These are phyloP conservation scores for Huso huso DNA, from an alignment of 2,797 vertebrate species.

Conservation along the genomic window DNA sequence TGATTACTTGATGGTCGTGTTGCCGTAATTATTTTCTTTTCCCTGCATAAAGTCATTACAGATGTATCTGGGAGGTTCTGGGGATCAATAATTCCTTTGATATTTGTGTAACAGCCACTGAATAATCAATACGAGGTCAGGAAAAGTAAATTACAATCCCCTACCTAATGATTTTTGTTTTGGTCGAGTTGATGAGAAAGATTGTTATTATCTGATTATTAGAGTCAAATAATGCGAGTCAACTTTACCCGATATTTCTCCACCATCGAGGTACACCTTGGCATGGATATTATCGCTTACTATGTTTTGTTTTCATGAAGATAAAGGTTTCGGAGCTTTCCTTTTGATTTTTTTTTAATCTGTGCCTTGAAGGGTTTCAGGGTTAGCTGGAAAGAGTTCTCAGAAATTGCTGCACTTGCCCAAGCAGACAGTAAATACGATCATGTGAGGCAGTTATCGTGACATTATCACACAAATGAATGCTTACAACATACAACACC, in stretches of 20 bases:
- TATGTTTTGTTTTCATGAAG: neutral
- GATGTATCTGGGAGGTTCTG: slow-evolving; percentile 78
- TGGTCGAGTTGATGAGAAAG: slow-evolving; percentile 59
- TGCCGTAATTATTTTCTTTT: slow-evolving; percentile 72
- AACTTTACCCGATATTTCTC: slow-evolving; percentile 17
- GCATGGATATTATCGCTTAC: neutral
- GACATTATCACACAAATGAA: no score
- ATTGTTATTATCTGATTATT: slow-evolving; percentile 78
- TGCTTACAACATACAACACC: no score
- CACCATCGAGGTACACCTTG: slow-evolving; percentile 5
- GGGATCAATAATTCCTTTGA: slow-evolving; percentile 82
- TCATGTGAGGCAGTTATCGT: no score
- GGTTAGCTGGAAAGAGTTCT: neutral
- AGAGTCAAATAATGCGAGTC: slow-evolving; percentile 42
- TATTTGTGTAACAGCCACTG: slow-evolving; percentile 79
- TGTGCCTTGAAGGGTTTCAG: slow-evolving; percentile 1
- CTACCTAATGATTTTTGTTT: slow-evolving; percentile 75
- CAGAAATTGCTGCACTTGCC: neutral
- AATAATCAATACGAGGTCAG: slow-evolving; percentile 82
- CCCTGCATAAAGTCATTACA: slow-evolving; percentile 65
- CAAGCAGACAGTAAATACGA: no score
- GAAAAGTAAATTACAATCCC: slow-evolving; percentile 82
- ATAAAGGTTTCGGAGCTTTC: neutral
- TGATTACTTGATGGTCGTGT: slow-evolving; percentile 68
- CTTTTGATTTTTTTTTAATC: neutral